Percentiles rank a stretch among this genome's conserved stretches.
These are phyloP conservation scores for Sturnira hondurensis DNA, from an alignment of 2,113 vertebrate species.

Conservation along the genomic window DNA sequence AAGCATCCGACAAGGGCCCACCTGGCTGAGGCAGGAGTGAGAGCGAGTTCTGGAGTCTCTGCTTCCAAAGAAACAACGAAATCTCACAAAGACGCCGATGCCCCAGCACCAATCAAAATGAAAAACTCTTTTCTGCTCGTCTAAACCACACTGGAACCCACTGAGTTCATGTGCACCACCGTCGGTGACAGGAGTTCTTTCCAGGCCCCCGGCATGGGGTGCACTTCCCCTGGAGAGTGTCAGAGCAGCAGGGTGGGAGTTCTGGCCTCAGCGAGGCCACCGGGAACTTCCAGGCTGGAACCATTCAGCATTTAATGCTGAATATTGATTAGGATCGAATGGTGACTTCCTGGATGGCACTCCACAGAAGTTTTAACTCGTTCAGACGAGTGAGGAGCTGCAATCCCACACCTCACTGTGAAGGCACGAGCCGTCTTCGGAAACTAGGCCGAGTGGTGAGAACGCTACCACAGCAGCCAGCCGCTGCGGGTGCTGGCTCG, in stretches of 20 bases:
- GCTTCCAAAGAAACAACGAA: constrained; percentile 6
- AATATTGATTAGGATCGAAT: background rate
- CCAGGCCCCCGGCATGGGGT: background rate
- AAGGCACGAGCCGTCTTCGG: background rate
- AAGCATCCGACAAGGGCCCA: background rate
- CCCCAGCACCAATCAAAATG: background rate
- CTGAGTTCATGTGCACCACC: background rate
- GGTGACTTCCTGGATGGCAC: background rate
- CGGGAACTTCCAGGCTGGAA: background rate
- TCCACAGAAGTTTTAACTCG: background rate
- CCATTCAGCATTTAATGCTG: background rate
- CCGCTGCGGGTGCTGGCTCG: background rate
- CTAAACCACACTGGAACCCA: background rate
- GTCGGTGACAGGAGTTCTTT: background rate
- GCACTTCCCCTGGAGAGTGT: constrained; percentile 28
- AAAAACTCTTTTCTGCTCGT: background rate
- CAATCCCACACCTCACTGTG: background rate
- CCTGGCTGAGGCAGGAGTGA: background rate
- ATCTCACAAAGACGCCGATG: background rate
- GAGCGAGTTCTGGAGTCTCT: background rate
- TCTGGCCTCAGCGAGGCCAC: background rate
- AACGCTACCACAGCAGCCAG: too few species aligned
- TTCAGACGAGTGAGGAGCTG: background rate
- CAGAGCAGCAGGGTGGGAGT: constrained; percentile 17
- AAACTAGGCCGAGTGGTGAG: background rate